Evolutionary conservation across 2,113 vertebrate species (phyloP), one percentile per base, ranked within the genome.

Genomic region (Sturnus vulgaris): DNA sequence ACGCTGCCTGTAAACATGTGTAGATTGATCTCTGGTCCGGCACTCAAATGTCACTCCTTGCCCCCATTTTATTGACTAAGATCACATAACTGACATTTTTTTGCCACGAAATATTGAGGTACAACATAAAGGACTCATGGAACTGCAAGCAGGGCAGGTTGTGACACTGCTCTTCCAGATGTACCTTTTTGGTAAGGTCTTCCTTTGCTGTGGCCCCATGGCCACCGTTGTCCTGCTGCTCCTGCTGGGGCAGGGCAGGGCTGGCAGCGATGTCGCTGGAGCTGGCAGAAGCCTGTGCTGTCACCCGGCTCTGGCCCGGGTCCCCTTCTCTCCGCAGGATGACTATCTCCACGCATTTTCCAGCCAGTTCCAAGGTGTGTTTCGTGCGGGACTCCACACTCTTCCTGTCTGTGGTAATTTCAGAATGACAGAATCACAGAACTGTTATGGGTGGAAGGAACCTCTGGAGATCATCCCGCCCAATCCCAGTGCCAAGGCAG

Each of bases 111-210:
- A 47, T 15, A 39, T 0, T 23, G 4, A 55, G 24, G 10, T 3
- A 23, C 28, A 22, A 72, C 12, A 46, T 5, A 40, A 50, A n/a
- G 30, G 15, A 15, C 30, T 40, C 1, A 3, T 18, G 21, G 19
- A 50, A 31, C 22, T n/a, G 30, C 27, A 60, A 37, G 75, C 2
- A 1, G n/a, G 33, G 40, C 61, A 63, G 35, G 27, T 5, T 50
- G 42, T 70, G 81, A 30, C 56, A 47, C 1, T 5, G 27, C 63
- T 65, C 21, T 16, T 56, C 25, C 24, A 2, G 9, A 39, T 1
- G 10, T 94, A 97, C 97, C 96, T 96, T 95, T 80, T 42, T 70
- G 35, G 84, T 90, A 18, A 95, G 11, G 52, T 10, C 63, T 37
- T 86, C 83, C 40, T 22, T 8, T 11, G 61, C 25, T 1, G 5